Evolutionary conservation across 1,140 invertebrate genomes (phyloP).

Genomic region (Leptinotarsa lineolata): DNA sequence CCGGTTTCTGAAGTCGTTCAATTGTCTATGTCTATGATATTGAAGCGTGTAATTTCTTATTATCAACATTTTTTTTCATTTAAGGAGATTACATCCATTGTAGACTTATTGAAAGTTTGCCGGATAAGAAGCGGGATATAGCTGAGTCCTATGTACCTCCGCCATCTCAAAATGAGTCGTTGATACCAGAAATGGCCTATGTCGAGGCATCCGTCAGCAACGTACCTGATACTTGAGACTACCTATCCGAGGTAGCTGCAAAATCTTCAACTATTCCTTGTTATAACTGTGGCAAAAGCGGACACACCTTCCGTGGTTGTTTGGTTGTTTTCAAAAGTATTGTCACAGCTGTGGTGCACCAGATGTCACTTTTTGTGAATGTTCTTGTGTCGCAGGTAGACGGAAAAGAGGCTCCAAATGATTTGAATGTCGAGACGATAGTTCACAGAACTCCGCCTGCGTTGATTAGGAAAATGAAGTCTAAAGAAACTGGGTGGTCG

Average conservation of each 20-base stretch:
- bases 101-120: too few species aligned
- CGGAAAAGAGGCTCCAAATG: not conserved
- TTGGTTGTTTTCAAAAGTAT: not conserved
- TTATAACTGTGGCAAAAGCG: not conserved
- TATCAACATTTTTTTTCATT: too few species aligned
- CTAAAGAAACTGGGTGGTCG: not conserved
- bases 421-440: not conserved
- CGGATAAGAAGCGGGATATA: not conserved
- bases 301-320: not conserved
- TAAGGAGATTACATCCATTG: too few species aligned
- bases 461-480: not conserved
- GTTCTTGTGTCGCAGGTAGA: not conserved
- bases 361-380: not conserved
- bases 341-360: not conserved
- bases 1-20: conserved; percentile 9
- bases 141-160: not conserved
- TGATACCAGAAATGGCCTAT: not conserved
- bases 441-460: not conserved
- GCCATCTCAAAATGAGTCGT: not conserved
- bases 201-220: not conserved
- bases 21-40: conserved; percentile 15
- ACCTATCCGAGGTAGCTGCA: not conserved
- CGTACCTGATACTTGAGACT: too few species aligned
- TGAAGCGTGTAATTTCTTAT: not conserved
- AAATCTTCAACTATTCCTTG: not conserved